Percentiles rank a stretch among this genome's conserved stretches.
These are phyloP conservation scores for Sylvia borin DNA, from an alignment of 2,797 vertebrate species.

Conservation along the genomic window DNA sequence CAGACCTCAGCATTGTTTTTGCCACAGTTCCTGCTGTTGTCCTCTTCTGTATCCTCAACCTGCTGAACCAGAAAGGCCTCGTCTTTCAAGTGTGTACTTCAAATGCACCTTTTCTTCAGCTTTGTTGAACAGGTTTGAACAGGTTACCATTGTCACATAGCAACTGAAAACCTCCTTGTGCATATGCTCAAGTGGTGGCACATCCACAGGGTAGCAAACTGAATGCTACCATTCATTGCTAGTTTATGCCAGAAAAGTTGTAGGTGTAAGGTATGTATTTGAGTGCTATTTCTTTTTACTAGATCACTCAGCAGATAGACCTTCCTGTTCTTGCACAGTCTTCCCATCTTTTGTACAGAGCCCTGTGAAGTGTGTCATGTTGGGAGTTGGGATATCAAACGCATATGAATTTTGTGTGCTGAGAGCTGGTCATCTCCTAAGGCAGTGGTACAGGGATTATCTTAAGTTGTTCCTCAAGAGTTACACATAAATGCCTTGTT, in stretches of 20 bases:
- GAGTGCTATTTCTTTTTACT: background rate
- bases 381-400: background rate
- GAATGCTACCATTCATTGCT: background rate
- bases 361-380: too few species aligned
- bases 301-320: background rate
- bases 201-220: background rate
- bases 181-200: background rate
- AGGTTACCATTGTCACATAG: background rate
- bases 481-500: background rate
- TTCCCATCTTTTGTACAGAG: background rate
- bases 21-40: accelerated
- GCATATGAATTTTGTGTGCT: background rate
- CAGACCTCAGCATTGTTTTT: background rate
- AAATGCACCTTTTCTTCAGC: background rate
- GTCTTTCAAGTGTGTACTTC: background rate
- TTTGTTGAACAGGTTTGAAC: background rate
- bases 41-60: accelerated
- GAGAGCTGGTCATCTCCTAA: background rate
- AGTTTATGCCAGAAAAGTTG: background rate
- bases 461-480: background rate
- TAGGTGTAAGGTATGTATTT: background rate
- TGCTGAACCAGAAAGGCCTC: background rate
- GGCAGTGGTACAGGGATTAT: background rate
- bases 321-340: background rate
- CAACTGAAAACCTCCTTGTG: background rate